A percentile compares a stretch with the other conserved stretches of the same genome.
Conservation (phyloP, 2,888 invertebrate genomes). For the Osmoderma eremita region DNA sequence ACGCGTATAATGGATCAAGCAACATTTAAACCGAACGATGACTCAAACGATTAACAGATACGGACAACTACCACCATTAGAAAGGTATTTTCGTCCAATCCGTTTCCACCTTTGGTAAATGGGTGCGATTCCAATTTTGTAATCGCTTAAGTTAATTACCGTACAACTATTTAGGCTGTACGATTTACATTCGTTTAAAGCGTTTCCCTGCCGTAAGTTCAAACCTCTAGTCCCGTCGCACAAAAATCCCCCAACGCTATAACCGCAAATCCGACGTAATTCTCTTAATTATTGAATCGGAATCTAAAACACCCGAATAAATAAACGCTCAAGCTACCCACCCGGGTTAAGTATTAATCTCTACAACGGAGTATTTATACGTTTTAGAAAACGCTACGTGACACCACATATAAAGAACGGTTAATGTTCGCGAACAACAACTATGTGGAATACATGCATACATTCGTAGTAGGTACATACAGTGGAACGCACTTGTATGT, state of each 20-base stretch:
- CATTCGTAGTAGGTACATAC: not conserved
- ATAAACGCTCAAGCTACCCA: not conserved
- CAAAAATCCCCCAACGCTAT: slow-evolving; percentile 7
- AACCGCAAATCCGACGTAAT: slow-evolving; percentile 12
- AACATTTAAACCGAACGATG: too few relatives aligned
- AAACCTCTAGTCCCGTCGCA: not conserved
- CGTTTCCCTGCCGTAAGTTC: slow-evolving; percentile 1
- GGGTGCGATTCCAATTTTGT: slow-evolving; percentile 6
- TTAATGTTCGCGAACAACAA: not conserved
- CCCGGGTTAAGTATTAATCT: slow-evolving; percentile 8
- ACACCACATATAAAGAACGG: too few relatives aligned
- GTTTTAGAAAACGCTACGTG: slow-evolving; percentile 14
- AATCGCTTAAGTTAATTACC: slow-evolving; percentile 11
- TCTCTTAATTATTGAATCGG: slow-evolving; percentile 22
- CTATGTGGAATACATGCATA: not conserved
- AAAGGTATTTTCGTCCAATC: not conserved
- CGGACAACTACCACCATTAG: not conserved
- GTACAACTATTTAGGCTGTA: slow-evolving; percentile 1
- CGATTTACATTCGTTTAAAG: slow-evolving; percentile 11
- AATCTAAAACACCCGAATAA: slow-evolving; percentile 5
- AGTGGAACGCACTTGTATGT: not conserved
- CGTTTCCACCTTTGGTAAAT: not conserved
- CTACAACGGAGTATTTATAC: not conserved
- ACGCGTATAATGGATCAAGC: too few relatives aligned
- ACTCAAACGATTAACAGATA: too few relatives aligned